Base-by-base conservation (phyloP, 30 jellyfish, hydroid and myxozoan genomes). In the Euphysa ruthae region DNA sequence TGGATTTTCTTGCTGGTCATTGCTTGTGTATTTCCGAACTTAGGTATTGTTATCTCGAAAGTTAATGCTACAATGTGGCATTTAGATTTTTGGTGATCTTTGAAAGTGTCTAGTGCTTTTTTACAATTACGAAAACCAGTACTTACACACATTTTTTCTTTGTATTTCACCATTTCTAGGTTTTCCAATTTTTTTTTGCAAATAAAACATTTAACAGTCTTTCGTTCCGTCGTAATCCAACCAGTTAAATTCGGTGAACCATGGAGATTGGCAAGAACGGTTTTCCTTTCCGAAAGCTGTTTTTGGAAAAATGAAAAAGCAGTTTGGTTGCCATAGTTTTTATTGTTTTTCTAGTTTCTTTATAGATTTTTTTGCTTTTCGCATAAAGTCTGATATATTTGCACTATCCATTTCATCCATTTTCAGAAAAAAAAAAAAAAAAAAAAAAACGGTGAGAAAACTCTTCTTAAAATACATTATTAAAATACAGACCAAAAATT, bases 41-140 rank as follows among this genome's bases (percentile, higher is more conserved):
- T 28, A 28, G 85, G 81, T 19, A 73, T 69, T 16, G 76, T 56
- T 24, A 28, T 5, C 72, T 58, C 82, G 79, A 14, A 20, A 7
- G 85, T 73, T 19, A 73, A 35, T 5, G 81, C 85, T 27, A 70
- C 61, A 20, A 16, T 58, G 71, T 73, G 81, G 14, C 71, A 73
- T 34, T 57, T 58, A 5, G 85, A 30, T 35, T 58, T 38, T 35
- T 58, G n/a, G n/a, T n/a, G n/a, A n/a, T n/a, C n/a, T n/a, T n/a
- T n/a, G n/a, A n/a, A n/a, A n/a, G n/a, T n/a, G 56, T 32, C 55
- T n/a, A 75, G 30, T 27, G 82, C 82, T 12, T 61, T 65, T 49
- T 75, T 62, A 81, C 90, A 75, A 55, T 62, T 62, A 31, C 23
- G 19, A 51, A 75, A 75, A 20, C 90, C 90, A 49, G 66, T 49